phyloP scores from a whole-genome alignment of 2,113 vertebrate genomes.

The Alosa alosa region DNA sequence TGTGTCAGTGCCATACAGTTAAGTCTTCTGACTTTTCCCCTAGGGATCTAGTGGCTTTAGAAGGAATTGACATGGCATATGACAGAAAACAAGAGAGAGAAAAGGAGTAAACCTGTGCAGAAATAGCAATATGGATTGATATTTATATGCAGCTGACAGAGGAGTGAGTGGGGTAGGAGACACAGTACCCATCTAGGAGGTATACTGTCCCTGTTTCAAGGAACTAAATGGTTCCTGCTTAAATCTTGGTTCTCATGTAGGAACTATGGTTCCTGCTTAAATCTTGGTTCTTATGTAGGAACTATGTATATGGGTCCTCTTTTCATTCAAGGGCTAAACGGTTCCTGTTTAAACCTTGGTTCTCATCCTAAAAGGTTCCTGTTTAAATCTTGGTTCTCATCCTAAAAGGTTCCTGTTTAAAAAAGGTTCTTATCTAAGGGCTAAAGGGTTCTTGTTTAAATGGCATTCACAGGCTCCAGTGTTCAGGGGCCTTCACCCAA shows the following conservation, averaged over 20 bases:
- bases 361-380: too few species aligned
- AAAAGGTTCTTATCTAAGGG: too few species aligned
- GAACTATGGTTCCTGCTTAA: too few species aligned
- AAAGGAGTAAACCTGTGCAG: not conserved
- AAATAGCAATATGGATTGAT: not conserved
- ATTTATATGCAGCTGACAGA: not conserved
- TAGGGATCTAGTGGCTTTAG: not conserved
- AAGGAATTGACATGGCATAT: not conserved
- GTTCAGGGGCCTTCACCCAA: too few species aligned
- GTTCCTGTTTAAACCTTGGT: not conserved
- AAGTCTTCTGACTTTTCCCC: not conserved
- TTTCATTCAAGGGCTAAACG: not conserved
- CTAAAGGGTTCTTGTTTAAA: not conserved
- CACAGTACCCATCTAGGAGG: not conserved
- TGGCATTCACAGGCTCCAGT: too few species aligned
- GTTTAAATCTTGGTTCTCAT: too few species aligned
- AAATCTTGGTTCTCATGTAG: too few species aligned
- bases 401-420: too few species aligned
- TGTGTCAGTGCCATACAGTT: not conserved
- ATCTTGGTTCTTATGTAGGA: too few species aligned
- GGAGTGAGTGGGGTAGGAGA: not conserved
- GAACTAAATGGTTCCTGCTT: too few species aligned
- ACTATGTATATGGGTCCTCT: too few species aligned
- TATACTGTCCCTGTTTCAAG: too few species aligned
- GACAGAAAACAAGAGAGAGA: not conserved